Conservation (phyloP, 2,113 vertebrate genomes). For the Paramormyrops kingsleyae region DNA sequence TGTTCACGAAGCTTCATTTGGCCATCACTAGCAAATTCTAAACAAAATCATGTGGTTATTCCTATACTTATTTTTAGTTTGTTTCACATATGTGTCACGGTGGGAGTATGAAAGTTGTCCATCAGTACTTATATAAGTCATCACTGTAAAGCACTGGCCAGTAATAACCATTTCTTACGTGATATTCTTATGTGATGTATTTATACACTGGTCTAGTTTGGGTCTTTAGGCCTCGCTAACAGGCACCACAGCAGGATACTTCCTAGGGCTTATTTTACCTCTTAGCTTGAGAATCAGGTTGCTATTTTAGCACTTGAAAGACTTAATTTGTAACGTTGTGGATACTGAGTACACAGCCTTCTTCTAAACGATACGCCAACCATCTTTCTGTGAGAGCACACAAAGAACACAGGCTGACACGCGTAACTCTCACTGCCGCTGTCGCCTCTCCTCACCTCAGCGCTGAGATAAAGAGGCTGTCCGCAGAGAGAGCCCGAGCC, state of each 20-base stretch:
- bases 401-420: not conserved
- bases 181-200: not conserved
- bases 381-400: not conserved
- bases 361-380: not conserved
- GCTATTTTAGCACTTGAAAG: not conserved
- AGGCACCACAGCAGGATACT: not conserved
- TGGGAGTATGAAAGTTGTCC: not conserved
- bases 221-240: not conserved
- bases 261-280: not conserved
- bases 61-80: not conserved
- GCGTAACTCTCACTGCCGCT: not conserved
- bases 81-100: not conserved
- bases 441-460: slow-evolving; percentile 43
- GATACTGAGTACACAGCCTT: not conserved
- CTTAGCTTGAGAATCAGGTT: not conserved
- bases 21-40: not conserved
- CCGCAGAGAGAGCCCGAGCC: slow-evolving; percentile 52
- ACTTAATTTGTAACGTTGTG: not conserved
- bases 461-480: slow-evolving; percentile 57
- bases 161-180: not conserved
- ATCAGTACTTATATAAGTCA: not conserved
- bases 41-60: not conserved
- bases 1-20: too few species aligned
- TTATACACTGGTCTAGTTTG: not conserved
- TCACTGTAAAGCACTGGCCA: not conserved